Evolutionary conservation across 2,888 invertebrate genomes (phyloP), one percentile per base, ranked within the genome.

Genomic region (Troides oblongomaculatus): DNA sequence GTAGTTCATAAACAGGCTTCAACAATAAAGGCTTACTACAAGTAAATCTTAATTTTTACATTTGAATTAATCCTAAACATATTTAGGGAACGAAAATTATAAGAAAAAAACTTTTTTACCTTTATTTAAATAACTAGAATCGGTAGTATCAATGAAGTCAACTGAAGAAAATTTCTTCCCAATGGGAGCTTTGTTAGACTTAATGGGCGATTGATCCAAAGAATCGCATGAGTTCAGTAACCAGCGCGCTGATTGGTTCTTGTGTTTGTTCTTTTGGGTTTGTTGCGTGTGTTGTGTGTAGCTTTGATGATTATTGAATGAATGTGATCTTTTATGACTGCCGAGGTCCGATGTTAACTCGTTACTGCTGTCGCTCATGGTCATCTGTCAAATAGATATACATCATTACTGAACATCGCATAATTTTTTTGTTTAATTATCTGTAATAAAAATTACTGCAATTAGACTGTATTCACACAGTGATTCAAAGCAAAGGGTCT

Each of bases 241-340:
- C 92, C 93, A 92, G 74, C 88, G 89, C 71, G 88, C 89, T 30
- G 93, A 93, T 85, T 93, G 94, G 89, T 93, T 93, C 89, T 94
- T 93, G 89, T 94, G 94, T 90, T 94, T 94, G 85, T 88, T 93
- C 90, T 93, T 93, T 84, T 92, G 94, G 81, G 90, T 90, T 90
- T 93, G 94, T 86, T 91, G 94, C 77, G 89, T 82, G 84, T 94
- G 94, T 84, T 94, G 94, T 82, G 94, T 94, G 91, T 94, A 94
- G 85, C 94, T 94, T 91, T 94, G 94, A 87, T 94, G 94, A 87
- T 95, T 94, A 89, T 95, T 95, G 93, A 95, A 94, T 84, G 95
- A 95, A 79, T 93, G 95, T 93, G 93, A 95, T 93, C 93, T 93
- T 94, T 93, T 95, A 93, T 94, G 95, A 93, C 92, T 94, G 85